Conservation (phyloP, 30 jellyfish, hydroid and myxozoan species). For the Mastigias papua region DNA sequence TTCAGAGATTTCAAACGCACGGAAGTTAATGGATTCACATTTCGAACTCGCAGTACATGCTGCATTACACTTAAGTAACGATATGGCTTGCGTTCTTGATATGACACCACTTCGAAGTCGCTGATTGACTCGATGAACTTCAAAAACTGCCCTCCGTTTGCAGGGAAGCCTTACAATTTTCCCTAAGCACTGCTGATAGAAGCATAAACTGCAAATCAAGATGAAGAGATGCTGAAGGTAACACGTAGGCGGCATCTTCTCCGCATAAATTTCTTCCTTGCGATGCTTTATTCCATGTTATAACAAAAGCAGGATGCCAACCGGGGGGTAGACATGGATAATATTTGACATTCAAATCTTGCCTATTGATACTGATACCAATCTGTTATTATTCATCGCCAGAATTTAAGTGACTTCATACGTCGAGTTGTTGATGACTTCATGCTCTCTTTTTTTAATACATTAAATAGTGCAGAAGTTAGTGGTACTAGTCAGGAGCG, state of each 20-base stretch:
- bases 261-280: background rate
- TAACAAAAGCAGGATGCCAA: background rate
- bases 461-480: no score
- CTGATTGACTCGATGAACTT: background rate
- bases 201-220: background rate
- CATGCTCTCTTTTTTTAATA: no score
- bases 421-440: no score
- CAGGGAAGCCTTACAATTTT: slow-evolving; percentile 20
- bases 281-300: background rate
- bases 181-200: background rate
- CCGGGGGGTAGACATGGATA: background rate
- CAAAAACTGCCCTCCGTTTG: slow-evolving; percentile 35
- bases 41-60: slow-evolving; percentile 2
- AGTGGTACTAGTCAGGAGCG: no score
- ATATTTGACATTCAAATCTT: background rate
- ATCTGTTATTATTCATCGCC: no score
- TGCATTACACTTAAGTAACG: slow-evolving; percentile 22
- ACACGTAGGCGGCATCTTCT: background rate
- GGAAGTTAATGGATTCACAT: slow-evolving; percentile 36
- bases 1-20: background rate
- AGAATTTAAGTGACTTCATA: no score
- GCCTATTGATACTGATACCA: background rate
- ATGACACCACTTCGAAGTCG: slow-evolving; percentile 6
- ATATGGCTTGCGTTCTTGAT: background rate
- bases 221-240: background rate